Conservation (phyloP, 2,797 vertebrate species). For the Anolis apletophallus region DNA sequence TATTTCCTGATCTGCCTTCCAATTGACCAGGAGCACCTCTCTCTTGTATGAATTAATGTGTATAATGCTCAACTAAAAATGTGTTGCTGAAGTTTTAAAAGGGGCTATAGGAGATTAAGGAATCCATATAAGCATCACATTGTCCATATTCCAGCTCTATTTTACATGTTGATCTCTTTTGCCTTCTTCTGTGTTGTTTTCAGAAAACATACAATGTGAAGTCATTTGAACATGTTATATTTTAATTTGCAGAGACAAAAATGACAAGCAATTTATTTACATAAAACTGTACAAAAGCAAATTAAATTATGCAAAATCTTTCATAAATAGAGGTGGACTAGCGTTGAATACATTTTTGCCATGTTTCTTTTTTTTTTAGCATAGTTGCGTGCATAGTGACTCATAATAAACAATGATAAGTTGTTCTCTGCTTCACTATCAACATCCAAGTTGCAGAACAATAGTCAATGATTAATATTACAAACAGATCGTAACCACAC, state of each 20-base stretch:
- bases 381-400: conserved; percentile 99
- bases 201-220: conserved; percentile 72
- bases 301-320: conserved; percentile 99
- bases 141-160: conserved; percentile 45
- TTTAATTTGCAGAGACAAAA: conserved; percentile 99
- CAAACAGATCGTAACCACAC: conserved; percentile 89
- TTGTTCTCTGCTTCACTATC: conserved; percentile 98
- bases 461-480: conserved; percentile 98
- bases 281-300: conserved; percentile 99
- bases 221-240: conserved; percentile 95
- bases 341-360: conserved; percentile 98
- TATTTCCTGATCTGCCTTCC: too few species aligned
- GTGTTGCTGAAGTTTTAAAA: not conserved
- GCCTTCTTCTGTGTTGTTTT: conserved; percentile 40
- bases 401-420: conserved; percentile 99
- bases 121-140: not conserved
- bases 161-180: conserved; percentile 44
- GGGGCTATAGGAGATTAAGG: not conserved
- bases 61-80: too few species aligned
- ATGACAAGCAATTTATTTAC: conserved; percentile 99
- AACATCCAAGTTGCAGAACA: conserved; percentile 99
- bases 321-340: conserved; percentile 99
- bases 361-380: conserved; percentile 89
- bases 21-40: too few species aligned
- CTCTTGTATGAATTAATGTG: too few species aligned